Base-by-base conservation (phyloP, 2,888 invertebrate species). In the Podotricha telesiphe region DNA sequence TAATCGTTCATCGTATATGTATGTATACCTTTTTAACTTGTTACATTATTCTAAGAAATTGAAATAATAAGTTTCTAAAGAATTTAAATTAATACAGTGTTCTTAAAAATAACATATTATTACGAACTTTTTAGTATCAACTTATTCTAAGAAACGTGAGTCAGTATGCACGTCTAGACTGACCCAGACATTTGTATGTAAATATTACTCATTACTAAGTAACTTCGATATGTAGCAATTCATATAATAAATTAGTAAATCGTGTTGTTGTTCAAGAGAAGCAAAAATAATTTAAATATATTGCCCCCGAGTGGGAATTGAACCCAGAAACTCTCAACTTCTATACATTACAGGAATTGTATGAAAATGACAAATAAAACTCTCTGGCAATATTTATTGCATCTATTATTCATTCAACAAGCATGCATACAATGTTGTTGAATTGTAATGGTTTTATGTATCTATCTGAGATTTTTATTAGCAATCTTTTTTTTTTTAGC, bases 111-210 rank as follows among this genome's bases (percentile, higher is more conserved):
- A 10, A 10, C 15, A 17, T 5, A 17, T 34, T 34, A 17, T 55
- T 34, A n/a, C 17, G 10, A 17, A 11, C 34, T 17, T 17, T 59
- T 58, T 20, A 42, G 58, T n/a, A 17, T 22, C 22, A n/a, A 59
- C 20, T 22, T 22, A 3, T 42, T 45, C 42, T 45, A 28, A 45
- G 59, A 59, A 59, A n/a, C 59, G 45, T 59, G 59, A 42, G 59
- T 59, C 59, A 59, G 34, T 34, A 37, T 34, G 17, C 6, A 17
- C 55, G 55, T 45, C 59, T 59, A 59, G 45, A 59, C 59, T 45
- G 59, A 59, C 45, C 59, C 59, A 59, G 22, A 59, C 45, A 10
- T 59, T 28, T 7, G 22, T 45, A 45, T 59, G 22, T 28, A 59
- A 45, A 59, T 59, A 17, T 28, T 59, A 28, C 45, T 59, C 42